Base-by-base conservation (phyloP, 2,113 vertebrate species). In the Zosterops borbonicus region DNA sequence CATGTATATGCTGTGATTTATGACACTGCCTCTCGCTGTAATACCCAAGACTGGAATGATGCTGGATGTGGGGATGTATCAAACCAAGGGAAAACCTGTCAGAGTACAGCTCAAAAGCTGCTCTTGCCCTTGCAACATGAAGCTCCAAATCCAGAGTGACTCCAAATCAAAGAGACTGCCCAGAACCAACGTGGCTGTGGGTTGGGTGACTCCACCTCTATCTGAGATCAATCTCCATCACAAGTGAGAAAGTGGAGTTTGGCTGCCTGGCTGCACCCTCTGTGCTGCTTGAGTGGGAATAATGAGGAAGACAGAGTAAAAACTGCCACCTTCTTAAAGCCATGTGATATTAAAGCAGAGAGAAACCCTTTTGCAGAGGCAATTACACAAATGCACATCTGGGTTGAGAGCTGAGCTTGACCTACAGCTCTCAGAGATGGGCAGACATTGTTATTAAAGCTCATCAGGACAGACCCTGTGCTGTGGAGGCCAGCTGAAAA, bases 1-100 rank as follows among this genome's bases (percentile, higher is more conserved):
- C 64, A n/a, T 56, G 22, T 56, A 44, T 52, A 37, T 62, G 50
- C 64, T 78, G 15, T 89, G 71, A 96, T 95, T 94, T 94, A 92
- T 96, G 71, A 41, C 29, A 7, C 56, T 77, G 50, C 53, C 71
- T 95, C 92, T 94, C 0, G 6, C 50, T 77, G 27, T 20, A 67
- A 52, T 35, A n/a, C 56, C 27, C 35, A 4, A 9, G 50, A 46
- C 49, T 10, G 2, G 14, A 31, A 50, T 20, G 59, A 63, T 6
- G 74, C 82, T 65, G 53, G 87, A 18, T 58, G 42, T 6, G 9
- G 75, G 9, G 55, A 50, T 27, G 39, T 28, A 35, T 8, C 47
- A 77, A 88, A 74, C 21, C 79, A 46, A 69, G 82, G 35, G 78
- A 82, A 89, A 94, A 82, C 3, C 55, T 71, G 49, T 2, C 29